These are phyloP conservation scores for Macaca nemestrina DNA, from an alignment of 2,113 vertebrate species.

Conservation along the genomic window DNA sequence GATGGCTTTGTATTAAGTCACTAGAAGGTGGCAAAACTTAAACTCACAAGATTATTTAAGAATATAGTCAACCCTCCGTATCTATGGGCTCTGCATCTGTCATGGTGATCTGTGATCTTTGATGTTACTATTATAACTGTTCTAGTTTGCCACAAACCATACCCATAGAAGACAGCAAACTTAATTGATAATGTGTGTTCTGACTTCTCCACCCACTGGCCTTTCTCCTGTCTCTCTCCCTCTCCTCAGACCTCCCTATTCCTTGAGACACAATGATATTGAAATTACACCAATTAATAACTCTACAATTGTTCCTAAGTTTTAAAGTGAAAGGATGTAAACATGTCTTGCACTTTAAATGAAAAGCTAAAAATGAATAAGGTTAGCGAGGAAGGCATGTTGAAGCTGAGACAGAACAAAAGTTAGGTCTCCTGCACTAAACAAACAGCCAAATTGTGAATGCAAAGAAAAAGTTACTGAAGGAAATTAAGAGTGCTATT, in stretches of 20 bases:
- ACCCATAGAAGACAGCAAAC: not conserved
- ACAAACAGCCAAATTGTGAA: not conserved
- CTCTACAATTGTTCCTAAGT: not conserved
- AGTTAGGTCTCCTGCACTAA: not conserved
- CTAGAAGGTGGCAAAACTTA: not conserved
- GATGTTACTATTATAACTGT: not conserved
- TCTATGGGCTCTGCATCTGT: not conserved
- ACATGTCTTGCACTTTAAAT: not conserved
- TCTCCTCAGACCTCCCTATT: not conserved
- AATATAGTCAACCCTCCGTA: not conserved
- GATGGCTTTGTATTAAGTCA: not conserved
- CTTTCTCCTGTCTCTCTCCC: not conserved
- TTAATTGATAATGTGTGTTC: not conserved
- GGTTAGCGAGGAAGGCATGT: not conserved
- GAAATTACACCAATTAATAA: not conserved
- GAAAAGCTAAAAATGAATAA: not conserved
- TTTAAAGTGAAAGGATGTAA: not conserved
- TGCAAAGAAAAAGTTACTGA: not conserved
- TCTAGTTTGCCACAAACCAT: not conserved
- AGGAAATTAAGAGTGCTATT: not conserved
- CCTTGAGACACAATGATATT: not conserved
- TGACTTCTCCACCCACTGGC: not conserved
- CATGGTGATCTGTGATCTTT: not conserved
- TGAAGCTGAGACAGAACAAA: not conserved
- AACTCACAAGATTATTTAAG: not conserved